phyloP scores from a whole-genome alignment of 2,113 vertebrate genomes.

The Scomber japonicus region DNA sequence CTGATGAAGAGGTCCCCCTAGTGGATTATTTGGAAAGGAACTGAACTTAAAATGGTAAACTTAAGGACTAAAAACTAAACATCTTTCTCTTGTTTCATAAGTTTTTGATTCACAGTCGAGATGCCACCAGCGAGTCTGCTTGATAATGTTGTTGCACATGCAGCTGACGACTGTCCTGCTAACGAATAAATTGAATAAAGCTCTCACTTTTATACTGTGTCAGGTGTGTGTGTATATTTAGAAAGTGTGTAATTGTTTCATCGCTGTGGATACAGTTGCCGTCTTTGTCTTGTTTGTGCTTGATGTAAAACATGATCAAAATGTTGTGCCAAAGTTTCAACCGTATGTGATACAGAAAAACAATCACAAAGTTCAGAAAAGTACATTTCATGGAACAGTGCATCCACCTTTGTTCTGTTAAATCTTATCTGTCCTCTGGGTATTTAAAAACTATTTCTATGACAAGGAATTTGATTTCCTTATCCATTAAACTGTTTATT shows the following conservation, averaged over 20 bases:
- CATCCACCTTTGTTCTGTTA: background rate
- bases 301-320: too few species aligned
- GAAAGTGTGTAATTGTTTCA: background rate
- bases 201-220: background rate
- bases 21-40: slow-evolving; percentile 47
- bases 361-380: too few species aligned
- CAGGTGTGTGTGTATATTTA: background rate
- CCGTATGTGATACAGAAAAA: too few species aligned
- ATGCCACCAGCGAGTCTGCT: background rate
- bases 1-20: slow-evolving; percentile 67
- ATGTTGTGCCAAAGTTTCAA: too few species aligned
- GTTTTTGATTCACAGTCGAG: background rate
- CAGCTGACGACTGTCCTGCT: background rate
- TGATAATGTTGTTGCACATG: background rate
- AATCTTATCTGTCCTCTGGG: background rate
- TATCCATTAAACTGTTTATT: background rate
- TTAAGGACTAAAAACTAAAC: background rate
- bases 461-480: slow-evolving; percentile 1
- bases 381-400: too few species aligned
- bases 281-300: too few species aligned
- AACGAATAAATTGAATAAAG: slow-evolving; percentile 14
- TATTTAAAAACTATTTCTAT: background rate
- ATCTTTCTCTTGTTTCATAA: background rate
- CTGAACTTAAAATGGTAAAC: background rate
- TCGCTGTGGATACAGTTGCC: too few species aligned